Base-by-base conservation (phyloP, 1,140 invertebrate genomes). In the Ylistrum balloti region DNA sequence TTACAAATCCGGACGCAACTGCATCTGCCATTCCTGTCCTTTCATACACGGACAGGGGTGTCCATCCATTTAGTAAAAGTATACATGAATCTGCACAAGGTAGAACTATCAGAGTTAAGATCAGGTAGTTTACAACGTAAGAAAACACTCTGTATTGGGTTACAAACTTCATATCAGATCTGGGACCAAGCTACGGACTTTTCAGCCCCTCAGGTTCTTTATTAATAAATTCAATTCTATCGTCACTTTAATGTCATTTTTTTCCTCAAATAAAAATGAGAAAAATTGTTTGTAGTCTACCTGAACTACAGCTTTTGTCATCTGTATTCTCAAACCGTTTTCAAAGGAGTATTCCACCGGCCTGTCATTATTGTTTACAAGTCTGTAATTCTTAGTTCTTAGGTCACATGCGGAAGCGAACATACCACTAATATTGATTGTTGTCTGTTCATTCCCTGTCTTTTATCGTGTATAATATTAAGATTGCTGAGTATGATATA, bases 31-130 rank as follows among this genome's bases (percentile, higher is more conserved):
- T 90, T 17, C 90, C 88, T 1, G 95, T 94, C 15, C 95, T 91
- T 28, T 96, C 94, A 45, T 92, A 91, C 1, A 96, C 93, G n/a
- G 94, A 93, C 34, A 95, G 88, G 9, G 96, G 95, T 1, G 90
- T 93, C 96, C 96, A 96, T 74, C 96, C 96, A 91, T 96, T 95
- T 48, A 96, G 92, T 22, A 96, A 90, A 35, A 95, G 91, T 34
- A 96, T 95, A 86, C 96, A 96, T 33, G 92, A 88, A 2, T 90
- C 87, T 88, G 91, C 88, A 85, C 74, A 89, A 22, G 56, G 56
- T 74, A 74, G 56, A 74, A 74, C 17, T 74, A 74, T 74, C 56
- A 74, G 0, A 74, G 56, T 28, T 11, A n/a, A n/a, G 5, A 74
- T 74, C 56, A 74, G 56, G 56, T 74, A 28, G 56, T 74, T 17